Percentiles rank a stretch among this genome's conserved stretches.
These are phyloP conservation scores for Pao palembangensis DNA, from an alignment of 2,113 vertebrate species.

Conservation along the genomic window DNA sequence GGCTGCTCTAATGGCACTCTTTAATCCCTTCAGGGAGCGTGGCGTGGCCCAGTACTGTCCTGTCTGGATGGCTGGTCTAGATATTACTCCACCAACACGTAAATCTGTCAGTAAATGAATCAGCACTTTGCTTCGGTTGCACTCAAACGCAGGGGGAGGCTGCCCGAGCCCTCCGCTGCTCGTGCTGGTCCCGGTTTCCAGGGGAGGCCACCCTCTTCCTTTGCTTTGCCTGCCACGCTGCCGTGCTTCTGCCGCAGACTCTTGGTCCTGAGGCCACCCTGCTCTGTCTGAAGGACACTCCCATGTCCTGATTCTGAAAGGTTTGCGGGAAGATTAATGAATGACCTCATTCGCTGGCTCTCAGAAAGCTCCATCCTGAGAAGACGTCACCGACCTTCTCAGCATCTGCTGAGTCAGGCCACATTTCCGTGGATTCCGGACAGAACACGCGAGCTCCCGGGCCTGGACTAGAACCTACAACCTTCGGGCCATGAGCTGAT, in stretches of 20 bases:
- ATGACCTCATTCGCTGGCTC: constrained; percentile 11
- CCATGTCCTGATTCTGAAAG: constrained; percentile 5
- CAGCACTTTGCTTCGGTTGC: constrained; percentile 9
- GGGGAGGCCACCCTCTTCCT: too few species aligned
- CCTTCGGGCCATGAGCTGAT: too few species aligned
- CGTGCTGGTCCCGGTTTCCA: too few species aligned
- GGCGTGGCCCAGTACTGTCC: constrained; percentile 27
- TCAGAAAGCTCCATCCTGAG: constrained; percentile 26
- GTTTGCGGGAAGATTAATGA: constrained; percentile 29
- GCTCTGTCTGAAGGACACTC: too few species aligned
- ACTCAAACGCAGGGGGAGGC: not conserved
- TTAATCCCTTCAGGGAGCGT: constrained; percentile 54
- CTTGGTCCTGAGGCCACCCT: too few species aligned
- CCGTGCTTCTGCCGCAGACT: too few species aligned
- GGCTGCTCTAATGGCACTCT: constrained; percentile 56
- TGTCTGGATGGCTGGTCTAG: constrained; percentile 51
- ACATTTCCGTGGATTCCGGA: not conserved
- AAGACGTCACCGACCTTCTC: constrained; percentile 24
- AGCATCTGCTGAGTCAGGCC: constrained; percentile 40
- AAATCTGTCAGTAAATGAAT: constrained; percentile 29
- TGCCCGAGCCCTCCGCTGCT: too few species aligned
- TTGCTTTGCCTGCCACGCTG: too few species aligned
- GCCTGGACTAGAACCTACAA: too few species aligned
- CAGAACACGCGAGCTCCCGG: too few species aligned
- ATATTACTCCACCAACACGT: constrained; percentile 46